Evolutionary conservation across 37 sponge, comb jelly and placozoan species (phyloP).

Genomic region (Diacarnus erythraeanus): DNA sequence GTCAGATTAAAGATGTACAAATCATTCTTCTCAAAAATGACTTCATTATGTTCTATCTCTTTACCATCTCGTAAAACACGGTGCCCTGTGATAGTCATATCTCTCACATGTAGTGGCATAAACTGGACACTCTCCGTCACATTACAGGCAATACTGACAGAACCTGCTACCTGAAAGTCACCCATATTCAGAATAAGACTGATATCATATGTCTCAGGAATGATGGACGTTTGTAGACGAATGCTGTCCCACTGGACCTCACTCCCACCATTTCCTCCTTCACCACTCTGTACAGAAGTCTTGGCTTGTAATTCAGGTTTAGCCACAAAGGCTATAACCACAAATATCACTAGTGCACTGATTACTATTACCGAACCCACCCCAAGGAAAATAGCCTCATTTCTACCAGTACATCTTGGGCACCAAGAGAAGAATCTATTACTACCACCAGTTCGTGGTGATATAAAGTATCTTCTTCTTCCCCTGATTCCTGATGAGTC

Average conservation of each 20-base stretch:
- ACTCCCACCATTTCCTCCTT: neutral
- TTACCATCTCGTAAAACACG: constrained; percentile 1
- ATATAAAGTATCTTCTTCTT: constrained; percentile 7
- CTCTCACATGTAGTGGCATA: constrained; percentile 62
- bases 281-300: neutral
- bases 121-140: constrained; percentile 26
- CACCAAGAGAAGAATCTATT: neutral
- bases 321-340: constrained; percentile 29
- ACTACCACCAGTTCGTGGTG: neutral
- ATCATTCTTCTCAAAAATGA: constrained; percentile 39
- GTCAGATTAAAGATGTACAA: constrained; percentile 53
- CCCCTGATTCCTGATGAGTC: neutral
- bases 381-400: constrained; percentile 45
- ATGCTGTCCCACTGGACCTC: constrained; percentile 79
- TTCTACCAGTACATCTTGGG: neutral
- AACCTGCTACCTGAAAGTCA: constrained; percentile 51
- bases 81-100: constrained; percentile 51
- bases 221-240: constrained; percentile 62
- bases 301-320: neutral
- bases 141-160: constrained; percentile 19
- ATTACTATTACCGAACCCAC: constrained; percentile 36
- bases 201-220: constrained; percentile 59
- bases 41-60: neutral
- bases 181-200: constrained; percentile 54
- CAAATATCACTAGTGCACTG: constrained; percentile 16